These are phyloP conservation scores for Magallana angulata DNA, from an alignment of 1,140 invertebrate genomes.

Conservation along the genomic window DNA sequence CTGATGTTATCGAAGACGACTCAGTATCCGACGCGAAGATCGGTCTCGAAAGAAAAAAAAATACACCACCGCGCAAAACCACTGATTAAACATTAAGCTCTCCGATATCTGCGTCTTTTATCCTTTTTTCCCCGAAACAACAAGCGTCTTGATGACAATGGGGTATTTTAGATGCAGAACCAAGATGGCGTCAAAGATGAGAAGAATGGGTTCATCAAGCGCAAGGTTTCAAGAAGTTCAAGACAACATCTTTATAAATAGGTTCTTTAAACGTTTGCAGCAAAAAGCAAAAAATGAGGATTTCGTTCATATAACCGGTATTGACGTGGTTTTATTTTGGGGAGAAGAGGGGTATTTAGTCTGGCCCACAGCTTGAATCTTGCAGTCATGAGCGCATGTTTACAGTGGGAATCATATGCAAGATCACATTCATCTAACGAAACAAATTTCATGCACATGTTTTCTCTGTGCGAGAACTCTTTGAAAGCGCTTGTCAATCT, in stretches of 20 bases:
- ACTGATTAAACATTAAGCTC: slow-evolving; percentile 16
- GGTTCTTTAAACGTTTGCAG: too few relatives aligned
- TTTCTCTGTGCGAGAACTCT: neutral
- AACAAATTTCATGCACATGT: slow-evolving; percentile 31
- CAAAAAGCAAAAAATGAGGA: too few relatives aligned
- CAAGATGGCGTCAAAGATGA: slow-evolving; percentile 37
- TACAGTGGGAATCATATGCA: slow-evolving; percentile 19
- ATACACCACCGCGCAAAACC: neutral
- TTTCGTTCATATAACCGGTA: too few relatives aligned
- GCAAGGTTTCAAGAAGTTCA: neutral
- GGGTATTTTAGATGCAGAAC: neutral
- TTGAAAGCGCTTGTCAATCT: slow-evolving; percentile 24
- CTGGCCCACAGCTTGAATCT: neutral
- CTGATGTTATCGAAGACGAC: slow-evolving; percentile 1
- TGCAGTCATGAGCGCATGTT: neutral
- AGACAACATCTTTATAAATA: too few relatives aligned
- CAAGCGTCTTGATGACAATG: slow-evolving; percentile 5
- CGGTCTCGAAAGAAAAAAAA: neutral
- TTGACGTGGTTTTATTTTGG: neutral
- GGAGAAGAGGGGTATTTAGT: neutral
- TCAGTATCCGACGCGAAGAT: neutral
- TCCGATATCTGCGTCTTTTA: neutral
- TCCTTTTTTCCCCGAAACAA: neutral
- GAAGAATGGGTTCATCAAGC: slow-evolving; percentile 1
- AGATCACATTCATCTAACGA: slow-evolving; percentile 17